Conservation (phyloP, 1,140 invertebrate genomes). For the Lordiphosa mommai region DNA sequence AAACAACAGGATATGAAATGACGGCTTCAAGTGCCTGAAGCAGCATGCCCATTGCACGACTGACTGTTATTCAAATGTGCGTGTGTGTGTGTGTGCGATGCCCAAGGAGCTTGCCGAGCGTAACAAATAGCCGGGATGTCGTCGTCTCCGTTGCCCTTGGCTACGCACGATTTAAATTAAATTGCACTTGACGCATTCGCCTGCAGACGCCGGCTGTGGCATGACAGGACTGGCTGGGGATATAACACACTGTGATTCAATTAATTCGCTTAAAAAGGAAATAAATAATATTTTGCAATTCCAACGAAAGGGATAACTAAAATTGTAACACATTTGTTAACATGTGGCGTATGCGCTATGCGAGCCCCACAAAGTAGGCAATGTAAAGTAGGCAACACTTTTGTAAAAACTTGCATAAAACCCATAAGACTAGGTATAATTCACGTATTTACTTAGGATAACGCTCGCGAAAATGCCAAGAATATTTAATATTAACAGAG, state of each 20-base stretch:
- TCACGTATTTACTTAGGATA: no score
- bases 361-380: no score
- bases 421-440: no score
- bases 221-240: neutral
- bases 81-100: neutral
- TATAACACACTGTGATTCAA: conserved; percentile 43
- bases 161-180: conserved; percentile 74
- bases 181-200: conserved; percentile 69
- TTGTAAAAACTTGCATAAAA: no score
- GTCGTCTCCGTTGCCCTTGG: conserved; percentile 52
- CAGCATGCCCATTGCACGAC: neutral
- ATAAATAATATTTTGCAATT: conserved; percentile 58
- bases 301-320: neutral
- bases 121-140: conserved; percentile 11
- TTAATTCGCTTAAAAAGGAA: conserved; percentile 41
- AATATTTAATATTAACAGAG: no score
- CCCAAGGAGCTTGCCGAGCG: neutral
- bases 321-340: no score
- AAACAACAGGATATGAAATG: conserved; percentile 69
- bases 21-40: conserved; percentile 32
- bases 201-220: conserved; percentile 9
- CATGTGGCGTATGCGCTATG: no score
- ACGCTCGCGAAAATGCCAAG: no score
- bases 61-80: conserved; percentile 20
- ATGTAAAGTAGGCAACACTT: no score